A percentile compares a stretch with the other conserved stretches of the same genome.
Conservation (phyloP, 35 echinoderm and acorn worm species). For the Lytechinus variegatus region DNA sequence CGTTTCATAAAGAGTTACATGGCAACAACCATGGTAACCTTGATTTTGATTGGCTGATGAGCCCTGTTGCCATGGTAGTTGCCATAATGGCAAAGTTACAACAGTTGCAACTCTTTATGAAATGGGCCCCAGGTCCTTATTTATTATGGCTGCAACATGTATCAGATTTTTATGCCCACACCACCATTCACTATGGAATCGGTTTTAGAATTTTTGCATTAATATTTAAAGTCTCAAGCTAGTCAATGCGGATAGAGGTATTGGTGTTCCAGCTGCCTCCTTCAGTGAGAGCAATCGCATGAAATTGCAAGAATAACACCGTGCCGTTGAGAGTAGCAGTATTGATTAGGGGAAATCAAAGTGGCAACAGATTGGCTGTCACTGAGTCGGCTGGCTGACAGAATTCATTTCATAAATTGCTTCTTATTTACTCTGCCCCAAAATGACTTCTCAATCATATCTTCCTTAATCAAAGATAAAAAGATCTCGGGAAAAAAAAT, state of each 20-base stretch:
- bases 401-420: conserved; percentile 14
- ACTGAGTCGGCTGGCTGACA: background rate
- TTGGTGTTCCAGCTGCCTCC: background rate
- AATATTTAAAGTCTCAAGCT: background rate
- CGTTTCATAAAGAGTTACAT: too few relatives aligned
- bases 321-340: background rate
- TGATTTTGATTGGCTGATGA: too few relatives aligned
- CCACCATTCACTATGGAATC: background rate
- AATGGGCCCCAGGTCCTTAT: too few relatives aligned
- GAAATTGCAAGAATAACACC: conserved; percentile 3
- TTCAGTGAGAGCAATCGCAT: background rate
- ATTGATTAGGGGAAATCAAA: conserved; percentile 18
- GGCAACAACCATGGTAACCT: too few relatives aligned
- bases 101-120: too few relatives aligned
- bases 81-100: too few relatives aligned
- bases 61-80: too few relatives aligned
- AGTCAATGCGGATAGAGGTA: background rate
- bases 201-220: background rate
- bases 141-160: too few relatives aligned
- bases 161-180: background rate
- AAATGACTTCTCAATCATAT: conserved; percentile 30
- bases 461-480: background rate
- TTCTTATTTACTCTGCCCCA: conserved; percentile 10
- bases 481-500: background rate
- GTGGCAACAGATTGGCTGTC: background rate